phyloP scores from a whole-genome alignment of 2,888 invertebrate genomes.

The Orthosia incerta region DNA sequence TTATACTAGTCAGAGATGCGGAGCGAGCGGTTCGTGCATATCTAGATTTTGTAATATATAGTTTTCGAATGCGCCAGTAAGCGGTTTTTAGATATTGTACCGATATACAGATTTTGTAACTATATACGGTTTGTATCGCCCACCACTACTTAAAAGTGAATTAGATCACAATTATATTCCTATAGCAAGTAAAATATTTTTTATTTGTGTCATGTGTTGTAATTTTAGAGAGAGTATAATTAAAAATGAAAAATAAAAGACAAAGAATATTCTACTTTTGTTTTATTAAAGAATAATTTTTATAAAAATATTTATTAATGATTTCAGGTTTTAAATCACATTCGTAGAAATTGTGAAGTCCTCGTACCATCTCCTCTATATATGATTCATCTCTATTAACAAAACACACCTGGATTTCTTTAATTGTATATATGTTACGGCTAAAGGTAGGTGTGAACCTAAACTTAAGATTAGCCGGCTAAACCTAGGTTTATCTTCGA shows the following conservation, averaged over 20 bases:
- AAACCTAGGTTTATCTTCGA: too few relatives aligned
- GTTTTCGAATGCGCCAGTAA: too few relatives aligned
- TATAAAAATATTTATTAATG: background rate
- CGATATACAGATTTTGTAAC: too few relatives aligned
- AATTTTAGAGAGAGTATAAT: slow-evolving; percentile 13
- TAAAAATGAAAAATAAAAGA: background rate
- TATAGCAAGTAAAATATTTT: slow-evolving; percentile 14
- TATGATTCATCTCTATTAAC: background rate
- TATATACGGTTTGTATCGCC: too few relatives aligned
- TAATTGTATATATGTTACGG: too few relatives aligned
- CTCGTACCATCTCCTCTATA: background rate
- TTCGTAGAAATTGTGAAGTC: background rate
- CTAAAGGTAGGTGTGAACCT: too few relatives aligned
- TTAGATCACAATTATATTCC: slow-evolving; percentile 12
- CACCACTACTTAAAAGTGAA: slow-evolving; percentile 2
- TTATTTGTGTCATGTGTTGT: slow-evolving; percentile 9
- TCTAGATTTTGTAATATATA: too few relatives aligned
- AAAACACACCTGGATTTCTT: background rate
- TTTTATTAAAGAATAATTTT: slow-evolving; percentile 2
- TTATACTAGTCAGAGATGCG: too few relatives aligned
- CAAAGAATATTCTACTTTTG: background rate
- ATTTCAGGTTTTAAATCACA: slow-evolving; percentile 1
- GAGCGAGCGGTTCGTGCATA: too few relatives aligned
- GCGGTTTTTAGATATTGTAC: too few relatives aligned
- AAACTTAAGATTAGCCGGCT: too few relatives aligned